Evolutionary conservation across 2,888 invertebrate species (phyloP), one percentile per base, ranked within the genome.

Genomic region (Cyclophora punctaria): DNA sequence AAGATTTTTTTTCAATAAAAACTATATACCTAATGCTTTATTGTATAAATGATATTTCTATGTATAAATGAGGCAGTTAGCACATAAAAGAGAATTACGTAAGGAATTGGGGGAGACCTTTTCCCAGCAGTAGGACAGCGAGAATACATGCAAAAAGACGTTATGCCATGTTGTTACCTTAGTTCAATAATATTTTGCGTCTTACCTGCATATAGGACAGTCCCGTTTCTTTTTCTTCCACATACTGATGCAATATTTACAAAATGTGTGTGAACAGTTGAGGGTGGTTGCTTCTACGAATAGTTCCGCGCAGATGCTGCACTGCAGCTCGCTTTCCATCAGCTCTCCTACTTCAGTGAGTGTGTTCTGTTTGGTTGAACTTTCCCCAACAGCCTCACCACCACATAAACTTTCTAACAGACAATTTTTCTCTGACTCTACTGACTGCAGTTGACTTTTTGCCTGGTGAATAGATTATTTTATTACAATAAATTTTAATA

Each of bases 221-320:
- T 92, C 91, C 33, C 80, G 90, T 66, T 92, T 92, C 66, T 91
- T 92, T 59, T 90, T 91, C 65, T 90, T 91, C 95, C 95, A 95
- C 62, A 84, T 80, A 0, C 81, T 78, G 52, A 95, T 93, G 66
- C 95, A 95, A 63, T 90, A 87, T 54, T 90, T 88, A 70, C 95
- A 95, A 69, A 93, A 95, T 0, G 93, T 92, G 66, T 95, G 95
- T 0, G 92, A 91, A 72, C 95, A 95, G 70, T 90, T 91, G 7
- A 95, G 78, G 0, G 93, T 92, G 3, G 90, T 91, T 0, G 95
- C 92, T 70, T 90, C 84, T 0, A 95, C 89, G 70, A 94, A 94
- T 5, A 95, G 80, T 73, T 95, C 95, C 34, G 92, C 91, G 67
- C 95, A 95, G 49, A 95, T 92, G 56, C 92, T 91, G 72, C 95